Base-by-base conservation (phyloP, 2,113 vertebrate species). In the Macaca nemestrina region DNA sequence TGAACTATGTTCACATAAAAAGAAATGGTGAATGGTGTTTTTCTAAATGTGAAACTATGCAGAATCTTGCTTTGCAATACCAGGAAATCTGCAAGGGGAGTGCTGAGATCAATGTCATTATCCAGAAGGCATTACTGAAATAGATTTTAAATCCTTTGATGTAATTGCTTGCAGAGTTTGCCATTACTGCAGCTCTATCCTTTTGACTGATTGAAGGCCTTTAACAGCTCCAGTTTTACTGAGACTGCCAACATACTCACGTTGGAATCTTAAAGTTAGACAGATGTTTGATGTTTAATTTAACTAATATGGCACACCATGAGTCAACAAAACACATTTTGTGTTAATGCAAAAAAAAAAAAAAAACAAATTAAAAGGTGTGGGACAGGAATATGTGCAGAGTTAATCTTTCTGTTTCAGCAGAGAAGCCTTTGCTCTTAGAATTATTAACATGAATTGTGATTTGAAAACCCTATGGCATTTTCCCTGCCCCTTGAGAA, bases 81-180 rank as follows among this genome's bases (percentile, higher is more conserved):
- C 70, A 95, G 76, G 67, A 73, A 96, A 96, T 93, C 96, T 97
- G 94, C 96, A 97, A 96, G 55, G 95, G 68, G 93, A 96, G 48
- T 75, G 82, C 83, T 45, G 67, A 95, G 90, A 98, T 98, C 97
- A 98, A 98, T 98, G 97, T 95, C 94, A 96, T 98, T 98, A 98
- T 97, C 91, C 85, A 96, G 76, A 97, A 98, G 98, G 93, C 86
- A 96, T 94, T 96, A 94, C 92, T 88, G 92, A 98, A 98, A 98
- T 96, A 98, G 96, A 98, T 98, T 98, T 97, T 97, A 98, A 98
- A 98, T 97, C 95, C 97, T 98, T 98, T 96, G 92, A 98, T 96
- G 91, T 96, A 98, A 98, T 97, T 97, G 98, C 95, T 98, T 95
- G 96, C 87, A 96, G 97, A 98, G 94, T 96, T 95, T 98, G 96